phyloP scores from a whole-genome alignment of 2,113 vertebrate species.

The Sinocyclocheilus rhinocerous region DNA sequence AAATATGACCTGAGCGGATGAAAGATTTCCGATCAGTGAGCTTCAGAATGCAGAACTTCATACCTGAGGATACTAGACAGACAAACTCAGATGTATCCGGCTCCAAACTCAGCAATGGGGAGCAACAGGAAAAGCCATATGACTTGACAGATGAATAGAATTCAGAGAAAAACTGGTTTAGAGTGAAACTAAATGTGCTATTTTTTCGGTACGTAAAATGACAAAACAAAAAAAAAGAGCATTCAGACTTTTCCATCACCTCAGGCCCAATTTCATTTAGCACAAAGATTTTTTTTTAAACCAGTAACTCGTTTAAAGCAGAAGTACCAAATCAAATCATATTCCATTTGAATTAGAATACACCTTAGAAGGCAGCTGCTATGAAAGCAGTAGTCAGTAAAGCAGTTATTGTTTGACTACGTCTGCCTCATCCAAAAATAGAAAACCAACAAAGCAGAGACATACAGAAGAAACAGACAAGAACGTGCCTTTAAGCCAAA shows the following conservation, averaged over 20 bases:
- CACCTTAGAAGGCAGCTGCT: not conserved
- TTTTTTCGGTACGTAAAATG: slow-evolving; percentile 10
- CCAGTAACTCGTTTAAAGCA: not conserved
- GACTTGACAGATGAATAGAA: not conserved
- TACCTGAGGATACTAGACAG: not conserved
- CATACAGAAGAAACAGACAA: not conserved
- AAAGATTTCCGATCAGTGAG: not conserved
- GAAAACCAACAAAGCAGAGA: not conserved
- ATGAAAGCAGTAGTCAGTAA: not conserved
- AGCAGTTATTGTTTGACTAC: not conserved
- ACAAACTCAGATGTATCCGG: not conserved
- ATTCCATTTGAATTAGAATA: not conserved
- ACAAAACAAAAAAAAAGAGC: not conserved
- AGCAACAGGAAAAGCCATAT: slow-evolving; percentile 37
- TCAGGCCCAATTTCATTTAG: not conserved
- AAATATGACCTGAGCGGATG: not conserved
- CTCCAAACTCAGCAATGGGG: slow-evolving; percentile 39
- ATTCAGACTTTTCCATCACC: slow-evolving; percentile 6
- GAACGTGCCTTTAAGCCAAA: not conserved
- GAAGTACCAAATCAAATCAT: not conserved
- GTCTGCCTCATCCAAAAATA: not conserved
- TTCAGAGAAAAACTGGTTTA: slow-evolving; percentile 16
- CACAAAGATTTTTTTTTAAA: not conserved
- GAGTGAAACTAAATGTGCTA: slow-evolving; percentile 10
- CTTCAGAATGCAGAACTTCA: slow-evolving; percentile 23